A percentile compares a stretch with the other conserved stretches of the same genome.
Evolutionary conservation across 1,140 invertebrate species (phyloP).

Genomic region (Temnothorax curvispinosus): DNA sequence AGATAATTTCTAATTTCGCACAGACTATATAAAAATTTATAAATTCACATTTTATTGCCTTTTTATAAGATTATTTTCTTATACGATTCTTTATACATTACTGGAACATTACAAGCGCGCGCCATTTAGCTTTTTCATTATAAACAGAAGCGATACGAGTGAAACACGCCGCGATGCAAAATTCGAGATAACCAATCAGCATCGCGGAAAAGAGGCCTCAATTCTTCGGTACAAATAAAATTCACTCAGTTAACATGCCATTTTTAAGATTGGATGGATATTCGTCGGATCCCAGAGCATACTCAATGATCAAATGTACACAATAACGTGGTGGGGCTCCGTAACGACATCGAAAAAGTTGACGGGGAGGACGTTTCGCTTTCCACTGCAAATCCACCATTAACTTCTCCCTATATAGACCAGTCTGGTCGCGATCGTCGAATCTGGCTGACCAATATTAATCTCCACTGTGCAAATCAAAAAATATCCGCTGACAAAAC

Average conservation of each 20-base stretch:
- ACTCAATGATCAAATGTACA: neutral
- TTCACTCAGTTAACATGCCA: no score
- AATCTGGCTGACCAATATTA: slow-evolving; percentile 44
- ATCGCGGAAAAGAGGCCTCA: no score
- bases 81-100: no score
- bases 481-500: neutral
- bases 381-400: slow-evolving; percentile 72
- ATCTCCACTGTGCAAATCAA: neutral
- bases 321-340: slow-evolving; percentile 22
- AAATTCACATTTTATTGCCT: neutral
- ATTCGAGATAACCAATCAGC: no score
- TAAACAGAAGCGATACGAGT: no score
- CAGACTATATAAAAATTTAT: neutral
- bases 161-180: no score
- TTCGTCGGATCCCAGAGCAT: neutral
- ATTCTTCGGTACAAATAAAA: no score
- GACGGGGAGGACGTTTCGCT: slow-evolving; percentile 58
- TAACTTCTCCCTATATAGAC: slow-evolving; percentile 48
- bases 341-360: slow-evolving; percentile 24
- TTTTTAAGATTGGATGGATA: no score
- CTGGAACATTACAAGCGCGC: no score
- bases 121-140: no score
- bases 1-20: neutral
- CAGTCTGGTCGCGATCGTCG: slow-evolving; percentile 75
- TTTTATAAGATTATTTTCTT: neutral